These are phyloP conservation scores for Lasioglossum malachurum DNA, from an alignment of 2,888 invertebrate genomes.

Conservation along the genomic window DNA sequence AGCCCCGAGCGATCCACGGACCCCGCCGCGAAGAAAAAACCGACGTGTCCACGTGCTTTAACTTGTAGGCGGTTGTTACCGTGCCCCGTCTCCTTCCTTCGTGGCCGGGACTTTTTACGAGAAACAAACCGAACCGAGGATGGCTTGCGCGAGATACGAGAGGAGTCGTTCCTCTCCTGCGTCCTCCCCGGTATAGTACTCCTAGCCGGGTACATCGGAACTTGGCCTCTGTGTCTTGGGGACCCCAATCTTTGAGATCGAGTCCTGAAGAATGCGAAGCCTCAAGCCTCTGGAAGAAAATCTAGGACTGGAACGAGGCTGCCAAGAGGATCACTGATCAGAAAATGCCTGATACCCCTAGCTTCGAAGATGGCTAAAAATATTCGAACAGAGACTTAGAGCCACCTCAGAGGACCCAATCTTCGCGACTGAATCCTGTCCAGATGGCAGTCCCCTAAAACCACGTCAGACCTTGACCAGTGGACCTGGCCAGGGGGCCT, in stretches of 20 bases:
- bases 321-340: too few relatives aligned
- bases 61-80: constrained; percentile 72
- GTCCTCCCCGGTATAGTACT: not conserved
- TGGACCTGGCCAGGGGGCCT: fast-evolving
- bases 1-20: constrained; percentile 70
- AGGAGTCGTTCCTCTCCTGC: not conserved
- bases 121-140: constrained; percentile 9
- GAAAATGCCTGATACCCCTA: too few relatives aligned
- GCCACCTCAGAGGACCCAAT: not conserved
- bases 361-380: too few relatives aligned
- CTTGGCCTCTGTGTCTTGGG: too few relatives aligned
- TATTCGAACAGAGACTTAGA: not conserved
- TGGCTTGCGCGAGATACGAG: constrained; percentile 20
- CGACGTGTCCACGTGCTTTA: constrained; percentile 70
- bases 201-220: not conserved
- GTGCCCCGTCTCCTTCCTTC: constrained; percentile 31
- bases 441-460: not conserved
- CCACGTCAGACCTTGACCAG: not conserved
- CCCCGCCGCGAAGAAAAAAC: constrained; percentile 53
- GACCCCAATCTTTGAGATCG: too few relatives aligned
- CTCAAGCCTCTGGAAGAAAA: too few relatives aligned
- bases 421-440: not conserved
- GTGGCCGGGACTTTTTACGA: constrained; percentile 38
- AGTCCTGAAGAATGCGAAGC: too few relatives aligned
- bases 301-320: too few relatives aligned